phyloP scores from a whole-genome alignment of 1,140 invertebrate species.

The Pseudomyrmex concolor region DNA sequence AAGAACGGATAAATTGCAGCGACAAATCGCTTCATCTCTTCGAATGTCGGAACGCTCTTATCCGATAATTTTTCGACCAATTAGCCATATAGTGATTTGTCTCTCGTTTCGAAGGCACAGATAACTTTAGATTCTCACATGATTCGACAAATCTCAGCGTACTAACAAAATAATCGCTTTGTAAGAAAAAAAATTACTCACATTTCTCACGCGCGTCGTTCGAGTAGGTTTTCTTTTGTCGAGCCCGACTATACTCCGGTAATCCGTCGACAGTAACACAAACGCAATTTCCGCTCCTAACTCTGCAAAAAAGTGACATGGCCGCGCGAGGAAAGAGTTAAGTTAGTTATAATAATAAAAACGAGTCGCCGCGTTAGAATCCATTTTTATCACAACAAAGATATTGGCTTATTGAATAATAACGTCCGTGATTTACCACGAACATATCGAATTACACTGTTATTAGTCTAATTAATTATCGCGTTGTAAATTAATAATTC shows the following conservation, averaged over 20 bases:
- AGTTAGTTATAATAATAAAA: conserved; percentile 37
- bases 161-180: conserved; percentile 33
- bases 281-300: conserved; percentile 16
- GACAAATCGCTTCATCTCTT: background rate
- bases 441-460: too few species aligned
- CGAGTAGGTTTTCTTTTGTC: conserved; percentile 24
- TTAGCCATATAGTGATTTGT: conserved; percentile 35
- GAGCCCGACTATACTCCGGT: background rate
- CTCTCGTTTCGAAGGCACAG: background rate
- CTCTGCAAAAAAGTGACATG: background rate
- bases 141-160: background rate
- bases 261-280: conserved; percentile 41
- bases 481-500: too few species aligned
- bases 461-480: too few species aligned
- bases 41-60: background rate
- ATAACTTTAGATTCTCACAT: background rate
- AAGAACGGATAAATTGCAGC: background rate
- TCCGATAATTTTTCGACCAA: conserved; percentile 40
- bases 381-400: background rate
- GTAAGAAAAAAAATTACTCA: conserved; percentile 18
- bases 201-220: conserved; percentile 34
- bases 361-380: background rate
- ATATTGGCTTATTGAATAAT: background rate
- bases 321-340: background rate
- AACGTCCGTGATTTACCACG: background rate